phyloP scores from a whole-genome alignment of 1,140 invertebrate genomes.

The Hirudo medicinalis region DNA sequence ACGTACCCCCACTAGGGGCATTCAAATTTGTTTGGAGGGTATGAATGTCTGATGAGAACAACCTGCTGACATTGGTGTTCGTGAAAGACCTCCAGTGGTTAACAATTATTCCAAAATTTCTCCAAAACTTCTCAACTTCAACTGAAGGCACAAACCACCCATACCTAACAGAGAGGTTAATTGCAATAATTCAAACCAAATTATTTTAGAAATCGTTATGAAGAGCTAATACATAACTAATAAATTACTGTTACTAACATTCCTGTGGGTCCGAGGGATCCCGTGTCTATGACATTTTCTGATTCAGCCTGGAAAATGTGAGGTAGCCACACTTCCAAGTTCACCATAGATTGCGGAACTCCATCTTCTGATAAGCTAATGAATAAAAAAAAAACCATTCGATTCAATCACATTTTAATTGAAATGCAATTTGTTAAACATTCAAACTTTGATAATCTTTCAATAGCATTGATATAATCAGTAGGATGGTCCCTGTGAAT shows the following conservation, averaged over 20 bases:
- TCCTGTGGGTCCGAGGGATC: slow-evolving; percentile 49
- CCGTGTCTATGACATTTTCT: slow-evolving; percentile 47
- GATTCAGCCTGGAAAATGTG: slow-evolving; percentile 46
- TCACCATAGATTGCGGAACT: slow-evolving; percentile 51
- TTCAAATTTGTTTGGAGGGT: too few relatives aligned
- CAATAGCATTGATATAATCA: slow-evolving; percentile 37
- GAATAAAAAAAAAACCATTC: too few relatives aligned
- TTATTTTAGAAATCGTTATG: too few relatives aligned
- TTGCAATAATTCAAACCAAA: too few relatives aligned
- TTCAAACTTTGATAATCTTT: slow-evolving; percentile 23
- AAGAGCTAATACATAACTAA: not conserved
- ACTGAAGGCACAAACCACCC: slow-evolving; percentile 55
- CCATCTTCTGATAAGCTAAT: not conserved
- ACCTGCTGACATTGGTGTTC: not conserved
- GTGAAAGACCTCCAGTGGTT: slow-evolving; percentile 32
- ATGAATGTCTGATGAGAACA: not conserved
- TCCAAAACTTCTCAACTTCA: slow-evolving; percentile 30
- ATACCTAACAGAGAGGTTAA: slow-evolving; percentile 43
- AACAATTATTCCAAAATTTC: slow-evolving; percentile 27
- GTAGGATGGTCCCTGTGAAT: slow-evolving; percentile 36
- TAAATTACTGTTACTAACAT: slow-evolving; percentile 31
- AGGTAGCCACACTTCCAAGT: slow-evolving; percentile 56
- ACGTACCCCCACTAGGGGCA: too few relatives aligned
- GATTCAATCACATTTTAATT: slow-evolving; percentile 23
- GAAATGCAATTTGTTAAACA: too few relatives aligned